Evolutionary conservation across 2,888 invertebrate species (phyloP), one percentile per base, ranked within the genome.

Genomic region (Rhingia rostrata): DNA sequence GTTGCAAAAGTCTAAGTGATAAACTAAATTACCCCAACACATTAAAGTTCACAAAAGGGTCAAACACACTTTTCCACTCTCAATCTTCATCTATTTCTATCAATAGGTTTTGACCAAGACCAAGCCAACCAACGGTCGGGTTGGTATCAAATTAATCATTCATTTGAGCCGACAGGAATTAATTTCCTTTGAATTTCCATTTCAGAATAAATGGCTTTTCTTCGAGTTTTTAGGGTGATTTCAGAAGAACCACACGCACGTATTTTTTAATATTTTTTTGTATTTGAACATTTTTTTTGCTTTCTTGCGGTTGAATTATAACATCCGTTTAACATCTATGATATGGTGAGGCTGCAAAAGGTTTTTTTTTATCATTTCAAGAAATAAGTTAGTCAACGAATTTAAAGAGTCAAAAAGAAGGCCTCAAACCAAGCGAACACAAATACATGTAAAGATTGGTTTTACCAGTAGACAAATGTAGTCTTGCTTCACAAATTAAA

Each of bases 21-120:
- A 69, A 69, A 67, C 67, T 54, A 61, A 77, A 77, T 77, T 77
- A 45, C 61, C 77, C 77, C 39, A 60, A 69, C 77, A 69, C 77
- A 77, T 77, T 69, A 69, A 58, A 77, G 39, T 61, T 60, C 30
- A 35, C 22, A 54, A 72, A 64, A 77, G 22, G 77, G 60, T 67
- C 77, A 77, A 69, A 61, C 43, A 6, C 75, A 75, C 66, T 75
- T 75, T 75, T 66, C 51, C 61, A 61, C 67, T 77, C 22, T n/a
- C 67, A 77, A 77, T 77, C 77, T 77, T 75, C 60, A 75, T 75
- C 75, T 60, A 2, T 37, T 37, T 7, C 47, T 54, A 32, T 77
- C 67, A 61, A 69, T 61, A n/a, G 41, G 33, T 35, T 43, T 43
- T 75, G 74, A 58, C 74, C 58, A 30, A 43, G 5, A 49, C 3